A percentile compares a stretch with the other conserved stretches of the same genome.
These are phyloP conservation scores for Alectoris magna DNA, from an alignment of 2,797 vertebrate species.

Conservation along the genomic window DNA sequence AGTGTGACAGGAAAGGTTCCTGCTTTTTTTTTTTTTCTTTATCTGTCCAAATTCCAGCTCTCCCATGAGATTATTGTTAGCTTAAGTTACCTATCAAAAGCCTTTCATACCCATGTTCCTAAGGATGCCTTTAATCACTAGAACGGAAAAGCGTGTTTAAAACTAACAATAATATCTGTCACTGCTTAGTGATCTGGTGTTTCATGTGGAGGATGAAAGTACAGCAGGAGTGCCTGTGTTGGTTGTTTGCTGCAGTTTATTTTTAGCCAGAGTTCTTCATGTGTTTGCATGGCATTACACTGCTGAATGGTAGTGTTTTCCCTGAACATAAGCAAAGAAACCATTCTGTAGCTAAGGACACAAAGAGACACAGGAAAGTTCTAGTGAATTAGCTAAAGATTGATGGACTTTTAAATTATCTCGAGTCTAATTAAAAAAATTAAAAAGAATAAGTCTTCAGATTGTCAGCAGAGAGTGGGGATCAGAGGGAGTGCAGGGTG, in stretches of 20 bases:
- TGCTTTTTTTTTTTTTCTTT: background rate
- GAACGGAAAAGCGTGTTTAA: background rate
- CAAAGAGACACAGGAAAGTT: background rate
- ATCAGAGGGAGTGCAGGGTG: background rate
- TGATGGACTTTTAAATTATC: background rate
- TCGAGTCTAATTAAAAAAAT: background rate
- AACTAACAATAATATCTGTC: background rate
- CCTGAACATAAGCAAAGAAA: background rate
- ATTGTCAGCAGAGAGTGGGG: background rate
- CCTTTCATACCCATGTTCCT: background rate
- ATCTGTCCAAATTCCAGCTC: background rate
- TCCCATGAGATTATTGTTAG: background rate
- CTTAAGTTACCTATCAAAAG: background rate
- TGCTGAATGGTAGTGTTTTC: background rate
- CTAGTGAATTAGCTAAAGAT: background rate
- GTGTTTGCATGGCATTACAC: background rate
- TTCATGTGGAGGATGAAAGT: background rate
- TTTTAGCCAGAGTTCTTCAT: background rate
- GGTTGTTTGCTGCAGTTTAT: background rate
- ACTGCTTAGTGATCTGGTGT: background rate
- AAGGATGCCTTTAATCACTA: background rate
- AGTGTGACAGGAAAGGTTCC: background rate
- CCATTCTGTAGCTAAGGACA: background rate
- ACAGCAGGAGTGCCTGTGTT: background rate
- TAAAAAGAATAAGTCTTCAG: background rate